Evolutionary conservation across 2,888 invertebrate genomes (phyloP).

Genomic region (Drosophila fungiperda): DNA sequence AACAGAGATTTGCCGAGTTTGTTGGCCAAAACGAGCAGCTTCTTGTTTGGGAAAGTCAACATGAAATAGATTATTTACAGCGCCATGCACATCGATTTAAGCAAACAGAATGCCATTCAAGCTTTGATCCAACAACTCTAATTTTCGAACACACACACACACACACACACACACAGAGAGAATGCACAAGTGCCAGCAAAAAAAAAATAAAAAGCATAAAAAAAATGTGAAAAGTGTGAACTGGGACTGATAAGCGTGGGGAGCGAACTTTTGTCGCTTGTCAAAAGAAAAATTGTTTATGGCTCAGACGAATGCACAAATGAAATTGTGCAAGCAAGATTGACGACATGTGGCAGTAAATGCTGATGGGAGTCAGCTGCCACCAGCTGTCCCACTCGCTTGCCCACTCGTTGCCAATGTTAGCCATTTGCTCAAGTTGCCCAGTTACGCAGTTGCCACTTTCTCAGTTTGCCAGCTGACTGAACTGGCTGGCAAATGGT

Average conservation of each 20-base stretch:
- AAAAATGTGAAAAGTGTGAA: conserved; percentile 56
- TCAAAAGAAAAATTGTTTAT: conserved; percentile 57
- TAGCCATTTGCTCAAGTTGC: background rate
- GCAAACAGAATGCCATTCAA: conserved; percentile 43
- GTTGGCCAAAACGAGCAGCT: conserved; percentile 23
- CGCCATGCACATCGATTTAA: conserved; percentile 71
- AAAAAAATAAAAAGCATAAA: conserved; percentile 19
- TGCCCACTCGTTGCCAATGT: background rate
- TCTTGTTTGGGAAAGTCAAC: conserved; percentile 55
- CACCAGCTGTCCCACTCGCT: conserved; percentile 5
- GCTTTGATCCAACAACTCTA: conserved; percentile 21
- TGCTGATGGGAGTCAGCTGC: conserved; percentile 28
- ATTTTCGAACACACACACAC: conserved; percentile 1
- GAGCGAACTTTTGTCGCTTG: conserved; percentile 42
- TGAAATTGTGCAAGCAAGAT: conserved; percentile 59
- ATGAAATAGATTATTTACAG: conserved; percentile 77
- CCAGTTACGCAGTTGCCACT: conserved; percentile 1
- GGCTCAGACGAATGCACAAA: conserved; percentile 62
- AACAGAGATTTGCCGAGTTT: conserved; percentile 6
- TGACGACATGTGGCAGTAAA: conserved; percentile 42
- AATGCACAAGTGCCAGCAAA: conserved; percentile 1
- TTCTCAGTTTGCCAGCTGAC: conserved; percentile 8
- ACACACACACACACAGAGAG: conserved; percentile 2
- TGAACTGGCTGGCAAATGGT: conserved; percentile 2
- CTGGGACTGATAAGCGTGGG: conserved; percentile 54